phyloP scores from a whole-genome alignment of 2,888 invertebrate species.

The Drosophila borborema region DNA sequence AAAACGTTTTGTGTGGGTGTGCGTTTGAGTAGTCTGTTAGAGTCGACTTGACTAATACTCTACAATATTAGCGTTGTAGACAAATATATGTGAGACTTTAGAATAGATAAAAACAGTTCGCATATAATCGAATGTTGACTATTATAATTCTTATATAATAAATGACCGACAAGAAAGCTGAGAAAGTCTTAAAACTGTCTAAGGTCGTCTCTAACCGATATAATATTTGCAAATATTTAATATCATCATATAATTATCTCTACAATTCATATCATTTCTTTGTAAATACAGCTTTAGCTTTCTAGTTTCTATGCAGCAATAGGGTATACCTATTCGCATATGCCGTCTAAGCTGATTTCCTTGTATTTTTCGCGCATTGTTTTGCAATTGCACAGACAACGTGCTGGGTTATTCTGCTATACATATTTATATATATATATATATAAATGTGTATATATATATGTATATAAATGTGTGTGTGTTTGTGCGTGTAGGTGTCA shows the following conservation, averaged over 20 bases:
- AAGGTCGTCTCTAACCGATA: neutral
- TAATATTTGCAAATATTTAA: neutral
- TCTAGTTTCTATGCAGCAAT: too few relatives aligned
- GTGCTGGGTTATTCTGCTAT: constrained; percentile 43
- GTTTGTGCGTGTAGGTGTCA: constrained; percentile 56
- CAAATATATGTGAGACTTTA: too few relatives aligned
- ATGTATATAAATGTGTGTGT: constrained; percentile 7
- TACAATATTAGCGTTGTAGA: neutral
- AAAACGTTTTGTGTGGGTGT: constrained; percentile 59
- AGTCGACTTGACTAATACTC: constrained; percentile 41
- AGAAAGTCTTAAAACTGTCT: too few relatives aligned
- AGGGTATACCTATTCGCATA: constrained; percentile 8
- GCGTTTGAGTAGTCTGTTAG: neutral
- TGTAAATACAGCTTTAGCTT: neutral
- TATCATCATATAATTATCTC: neutral
- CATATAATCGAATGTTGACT: too few relatives aligned
- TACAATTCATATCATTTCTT: neutral
- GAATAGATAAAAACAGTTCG: too few relatives aligned
- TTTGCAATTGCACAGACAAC: constrained; percentile 63
- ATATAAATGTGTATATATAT: neutral
- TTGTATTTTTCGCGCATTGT: constrained; percentile 58
- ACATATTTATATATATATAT: neutral
- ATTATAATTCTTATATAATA: too few relatives aligned
- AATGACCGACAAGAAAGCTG: too few relatives aligned
- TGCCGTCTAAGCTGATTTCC: constrained; percentile 10